Percentiles rank a stretch among this genome's conserved stretches.
These are phyloP conservation scores for Clarias pachynema DNA, from an alignment of 2,797 vertebrate species.

Conservation along the genomic window DNA sequence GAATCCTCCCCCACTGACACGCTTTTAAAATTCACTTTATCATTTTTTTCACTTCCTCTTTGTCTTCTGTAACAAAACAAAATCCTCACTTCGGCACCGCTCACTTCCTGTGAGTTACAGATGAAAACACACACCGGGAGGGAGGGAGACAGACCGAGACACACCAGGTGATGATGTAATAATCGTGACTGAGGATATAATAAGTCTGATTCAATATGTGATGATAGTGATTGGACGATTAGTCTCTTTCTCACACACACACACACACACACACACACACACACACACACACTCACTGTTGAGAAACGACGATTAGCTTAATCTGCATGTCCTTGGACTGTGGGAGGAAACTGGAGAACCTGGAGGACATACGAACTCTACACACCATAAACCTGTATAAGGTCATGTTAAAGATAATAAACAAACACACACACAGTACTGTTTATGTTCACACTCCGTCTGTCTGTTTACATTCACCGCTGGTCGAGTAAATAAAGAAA, in stretches of 20 bases:
- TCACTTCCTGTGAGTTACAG: neutral
- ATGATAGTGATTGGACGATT: neutral
- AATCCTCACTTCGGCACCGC: constrained; percentile 29
- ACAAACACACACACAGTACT: neutral
- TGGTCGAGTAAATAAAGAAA: neutral
- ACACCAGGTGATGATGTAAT: neutral
- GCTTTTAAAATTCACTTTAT: constrained; percentile 50
- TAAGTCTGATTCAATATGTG: neutral
- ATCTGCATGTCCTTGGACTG: too few species aligned
- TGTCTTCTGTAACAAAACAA: constrained; percentile 31
- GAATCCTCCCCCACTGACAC: constrained; percentile 52
- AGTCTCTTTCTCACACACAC: neutral
- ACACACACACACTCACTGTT: too few species aligned
- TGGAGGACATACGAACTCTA: neutral
- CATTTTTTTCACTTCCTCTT: constrained; percentile 39
- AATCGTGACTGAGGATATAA: neutral
- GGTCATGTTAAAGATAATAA: neutral
- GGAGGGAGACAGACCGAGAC: neutral
- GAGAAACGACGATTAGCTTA: too few species aligned
- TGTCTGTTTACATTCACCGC: neutral
- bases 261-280: too few species aligned
- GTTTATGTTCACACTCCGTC: neutral
- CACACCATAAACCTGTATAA: neutral
- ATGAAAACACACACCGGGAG: neutral
- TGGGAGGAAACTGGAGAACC: too few species aligned